phyloP scores from a whole-genome alignment of 2,113 vertebrate species.

The Callipepla californica region DNA sequence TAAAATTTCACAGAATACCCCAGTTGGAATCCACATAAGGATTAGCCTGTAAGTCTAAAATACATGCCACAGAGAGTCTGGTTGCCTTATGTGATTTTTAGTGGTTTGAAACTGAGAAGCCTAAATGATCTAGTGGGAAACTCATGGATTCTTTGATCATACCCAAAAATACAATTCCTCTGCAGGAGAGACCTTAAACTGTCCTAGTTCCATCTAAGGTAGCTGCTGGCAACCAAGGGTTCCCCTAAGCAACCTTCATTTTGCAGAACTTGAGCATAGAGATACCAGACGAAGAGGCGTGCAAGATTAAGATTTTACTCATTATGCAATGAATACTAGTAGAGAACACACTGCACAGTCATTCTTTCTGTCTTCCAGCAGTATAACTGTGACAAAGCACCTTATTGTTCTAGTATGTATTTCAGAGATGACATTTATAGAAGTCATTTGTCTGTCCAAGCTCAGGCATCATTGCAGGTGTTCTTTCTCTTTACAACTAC shows the following conservation, averaged over 20 bases:
- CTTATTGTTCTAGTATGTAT: conserved; percentile 7
- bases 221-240: neutral
- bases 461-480: neutral
- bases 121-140: neutral
- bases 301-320: neutral
- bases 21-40: too few relatives aligned
- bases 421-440: neutral
- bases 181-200: neutral
- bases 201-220: neutral
- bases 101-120: neutral
- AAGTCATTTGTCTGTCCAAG: neutral
- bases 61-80: neutral
- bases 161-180: neutral
- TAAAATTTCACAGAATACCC: neutral
- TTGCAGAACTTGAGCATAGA: neutral
- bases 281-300: neutral
- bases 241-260: neutral
- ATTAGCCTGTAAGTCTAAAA: neutral
- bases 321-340: neutral
- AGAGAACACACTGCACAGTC: neutral
- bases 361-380: neutral
- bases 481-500: neutral
- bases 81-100: neutral
- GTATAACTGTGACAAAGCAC: neutral
- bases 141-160: neutral